Percentiles rank a stretch among this genome's conserved stretches.
phyloP scores from a whole-genome alignment of 2,113 vertebrate species.

The Epinephelus moara region DNA sequence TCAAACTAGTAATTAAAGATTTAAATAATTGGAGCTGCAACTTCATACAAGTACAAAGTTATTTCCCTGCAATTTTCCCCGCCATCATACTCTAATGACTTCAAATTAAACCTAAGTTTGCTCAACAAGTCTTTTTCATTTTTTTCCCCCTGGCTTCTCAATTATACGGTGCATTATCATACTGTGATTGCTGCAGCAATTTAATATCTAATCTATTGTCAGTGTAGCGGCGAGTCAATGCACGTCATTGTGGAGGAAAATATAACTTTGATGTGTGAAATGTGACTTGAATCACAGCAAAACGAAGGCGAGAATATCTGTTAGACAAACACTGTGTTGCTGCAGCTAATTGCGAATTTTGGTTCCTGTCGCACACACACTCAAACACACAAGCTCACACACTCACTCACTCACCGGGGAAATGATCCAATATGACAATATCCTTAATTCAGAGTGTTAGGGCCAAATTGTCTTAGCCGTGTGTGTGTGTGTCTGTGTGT shows the following conservation, averaged over 20 bases:
- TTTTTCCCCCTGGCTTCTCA: constrained; percentile 16
- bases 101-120: constrained; percentile 30
- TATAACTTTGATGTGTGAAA: constrained; percentile 30
- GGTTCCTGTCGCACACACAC: constrained; percentile 4
- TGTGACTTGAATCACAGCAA: constrained; percentile 29
- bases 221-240: neutral
- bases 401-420: constrained; percentile 44
- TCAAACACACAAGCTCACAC: neutral
- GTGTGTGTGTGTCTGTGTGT: constrained; percentile 48
- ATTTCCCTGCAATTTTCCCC: constrained; percentile 22
- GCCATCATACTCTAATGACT: constrained; percentile 8
- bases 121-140: constrained; percentile 14
- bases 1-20: constrained; percentile 25
- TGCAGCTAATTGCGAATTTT: constrained; percentile 54
- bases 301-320: constrained; percentile 9
- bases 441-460: constrained; percentile 64
- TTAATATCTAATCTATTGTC: constrained; percentile 14
- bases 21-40: constrained; percentile 6
- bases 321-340: constrained; percentile 20
- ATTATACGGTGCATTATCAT: constrained; percentile 17
- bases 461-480: constrained; percentile 49
- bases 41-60: constrained; percentile 6
- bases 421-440: constrained; percentile 72
- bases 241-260: neutral
- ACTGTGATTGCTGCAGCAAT: constrained; percentile 20